These are phyloP conservation scores for Synanthedon tipuliformis DNA, from an alignment of 2,888 invertebrate genomes.

Conservation along the genomic window DNA sequence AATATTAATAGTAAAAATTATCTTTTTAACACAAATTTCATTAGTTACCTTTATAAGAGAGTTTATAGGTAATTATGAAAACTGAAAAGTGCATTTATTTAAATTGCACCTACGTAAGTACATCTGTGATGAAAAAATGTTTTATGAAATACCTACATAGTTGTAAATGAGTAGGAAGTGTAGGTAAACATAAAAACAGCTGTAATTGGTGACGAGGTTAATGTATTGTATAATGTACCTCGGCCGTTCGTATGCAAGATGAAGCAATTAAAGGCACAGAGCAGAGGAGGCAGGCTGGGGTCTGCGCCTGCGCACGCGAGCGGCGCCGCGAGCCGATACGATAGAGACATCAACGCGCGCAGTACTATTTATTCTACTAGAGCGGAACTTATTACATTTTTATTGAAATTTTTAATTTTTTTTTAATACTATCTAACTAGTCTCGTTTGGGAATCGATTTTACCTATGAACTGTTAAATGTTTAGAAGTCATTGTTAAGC, in stretches of 20 bases:
- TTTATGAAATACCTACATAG: no score
- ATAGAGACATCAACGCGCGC: slow-evolving; percentile 63
- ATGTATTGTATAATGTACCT: slow-evolving; percentile 46
- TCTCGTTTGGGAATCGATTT: no score
- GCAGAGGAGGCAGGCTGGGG: slow-evolving; percentile 28
- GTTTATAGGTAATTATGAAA: no score
- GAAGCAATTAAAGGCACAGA: slow-evolving; percentile 65
- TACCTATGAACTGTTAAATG: no score
- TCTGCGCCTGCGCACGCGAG: slow-evolving; percentile 42
- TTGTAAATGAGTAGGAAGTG: neutral
- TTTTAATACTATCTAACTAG: neutral
- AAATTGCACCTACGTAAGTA: no score
- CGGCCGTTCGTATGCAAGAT: slow-evolving; percentile 58
- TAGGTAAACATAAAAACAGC: slow-evolving; percentile 25
- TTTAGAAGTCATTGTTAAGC: no score
- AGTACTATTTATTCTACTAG: slow-evolving; percentile 24
- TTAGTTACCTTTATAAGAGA: no score
- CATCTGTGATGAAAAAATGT: no score
- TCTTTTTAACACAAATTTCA: no score
- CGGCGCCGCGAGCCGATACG: slow-evolving; percentile 37
- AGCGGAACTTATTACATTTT: slow-evolving; percentile 7
- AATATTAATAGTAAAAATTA: no score
- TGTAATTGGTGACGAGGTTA: slow-evolving; percentile 35
- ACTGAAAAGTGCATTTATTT: no score
- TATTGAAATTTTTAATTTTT: neutral